phyloP scores from a whole-genome alignment of 2,888 invertebrate genomes.

The Chesias legatella region DNA sequence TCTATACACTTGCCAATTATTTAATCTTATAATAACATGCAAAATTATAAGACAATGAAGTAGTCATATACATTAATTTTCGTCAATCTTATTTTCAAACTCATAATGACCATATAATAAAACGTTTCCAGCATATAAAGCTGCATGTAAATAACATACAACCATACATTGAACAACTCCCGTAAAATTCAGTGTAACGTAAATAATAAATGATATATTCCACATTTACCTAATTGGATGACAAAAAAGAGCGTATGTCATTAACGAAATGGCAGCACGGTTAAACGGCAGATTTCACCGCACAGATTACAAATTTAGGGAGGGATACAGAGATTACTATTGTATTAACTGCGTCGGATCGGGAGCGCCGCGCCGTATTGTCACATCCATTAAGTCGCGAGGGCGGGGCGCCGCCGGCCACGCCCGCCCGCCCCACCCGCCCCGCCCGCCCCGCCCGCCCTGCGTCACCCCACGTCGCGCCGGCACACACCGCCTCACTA shows the following conservation, averaged over 20 bases:
- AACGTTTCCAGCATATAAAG: no score
- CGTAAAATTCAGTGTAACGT: not conserved
- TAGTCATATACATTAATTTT: no score
- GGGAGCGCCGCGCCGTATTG: constrained; percentile 76
- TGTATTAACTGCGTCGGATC: constrained; percentile 47
- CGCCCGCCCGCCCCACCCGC: constrained; percentile 32
- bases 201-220: not conserved
- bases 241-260: constrained; percentile 7
- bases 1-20: no score
- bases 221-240: not conserved
- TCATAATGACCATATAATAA: no score
- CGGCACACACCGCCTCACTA: constrained; percentile 47
- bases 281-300: constrained; percentile 14
- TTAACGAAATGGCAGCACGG: constrained; percentile 15
- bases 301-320: constrained; percentile 50
- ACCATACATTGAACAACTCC: not conserved
- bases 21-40: no score
- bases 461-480: constrained; percentile 41
- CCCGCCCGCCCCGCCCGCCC: constrained; percentile 33
- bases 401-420: constrained; percentile 55
- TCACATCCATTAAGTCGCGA: constrained; percentile 73
- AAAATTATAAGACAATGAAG: no score
- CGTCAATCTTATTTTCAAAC: no score
- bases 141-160: no score
- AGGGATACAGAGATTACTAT: constrained; percentile 71